These are phyloP conservation scores for Mesoligia furuncula DNA, from an alignment of 2,888 invertebrate species.

Conservation along the genomic window DNA sequence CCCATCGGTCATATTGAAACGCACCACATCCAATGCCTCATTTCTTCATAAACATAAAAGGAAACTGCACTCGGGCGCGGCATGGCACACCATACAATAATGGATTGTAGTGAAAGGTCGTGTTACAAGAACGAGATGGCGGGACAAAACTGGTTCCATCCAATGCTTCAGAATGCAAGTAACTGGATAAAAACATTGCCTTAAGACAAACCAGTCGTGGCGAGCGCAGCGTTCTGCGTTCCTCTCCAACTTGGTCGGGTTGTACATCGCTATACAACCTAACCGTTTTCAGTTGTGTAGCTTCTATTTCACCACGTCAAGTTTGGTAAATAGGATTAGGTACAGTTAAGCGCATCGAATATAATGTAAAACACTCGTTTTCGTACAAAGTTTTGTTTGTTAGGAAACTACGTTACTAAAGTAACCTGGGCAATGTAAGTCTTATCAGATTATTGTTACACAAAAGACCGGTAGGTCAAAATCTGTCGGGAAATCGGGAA, in stretches of 20 bases:
- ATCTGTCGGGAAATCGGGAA: slow-evolving; percentile 3
- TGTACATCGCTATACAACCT: slow-evolving; percentile 51
- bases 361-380: slow-evolving; percentile 6
- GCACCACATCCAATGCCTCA: slow-evolving; percentile 72
- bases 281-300: slow-evolving; percentile 36
- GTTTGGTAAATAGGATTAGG: slow-evolving; percentile 35
- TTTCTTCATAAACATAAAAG: slow-evolving; percentile 65
- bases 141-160: slow-evolving; percentile 87
- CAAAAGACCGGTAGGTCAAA: background rate
- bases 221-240: slow-evolving; percentile 71
- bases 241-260: slow-evolving; percentile 72
- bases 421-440: background rate
- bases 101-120: slow-evolving; percentile 87
- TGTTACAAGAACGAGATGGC: slow-evolving; percentile 82
- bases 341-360: slow-evolving; percentile 22
- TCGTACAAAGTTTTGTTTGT: background rate
- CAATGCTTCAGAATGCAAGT: slow-evolving; percentile 89
- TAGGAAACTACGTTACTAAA: slow-evolving; percentile 1
- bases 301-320: slow-evolving; percentile 3
- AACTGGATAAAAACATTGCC: slow-evolving; percentile 89
- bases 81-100: slow-evolving; percentile 77
- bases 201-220: slow-evolving; percentile 86
- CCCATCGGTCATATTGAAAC: slow-evolving; percentile 47
- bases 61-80: slow-evolving; percentile 63
- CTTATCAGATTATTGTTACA: slow-evolving; percentile 1